Conservation (phyloP, 2,888 invertebrate genomes). For the Augochlorella aurata region DNA sequence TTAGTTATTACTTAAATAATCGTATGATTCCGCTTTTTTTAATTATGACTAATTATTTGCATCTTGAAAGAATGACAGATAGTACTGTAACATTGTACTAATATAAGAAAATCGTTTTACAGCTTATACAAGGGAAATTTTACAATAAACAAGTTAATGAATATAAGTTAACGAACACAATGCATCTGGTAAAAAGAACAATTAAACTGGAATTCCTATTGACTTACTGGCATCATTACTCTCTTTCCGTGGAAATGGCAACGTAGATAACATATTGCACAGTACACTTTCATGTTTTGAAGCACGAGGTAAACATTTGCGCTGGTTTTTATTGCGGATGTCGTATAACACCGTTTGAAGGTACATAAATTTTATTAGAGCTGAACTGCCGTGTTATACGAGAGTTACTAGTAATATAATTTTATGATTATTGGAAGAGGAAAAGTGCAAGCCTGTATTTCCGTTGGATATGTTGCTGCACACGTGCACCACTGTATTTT, state of each 20-base stretch:
- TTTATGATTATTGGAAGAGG: neutral
- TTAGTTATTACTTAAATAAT: too few relatives aligned
- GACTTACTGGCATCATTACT: too few relatives aligned
- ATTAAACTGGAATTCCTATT: too few relatives aligned
- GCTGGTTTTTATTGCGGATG: neutral
- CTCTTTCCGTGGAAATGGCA: neutral
- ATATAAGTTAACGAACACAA: too few relatives aligned
- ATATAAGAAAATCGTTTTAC: too few relatives aligned
- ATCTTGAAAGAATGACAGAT: too few relatives aligned
- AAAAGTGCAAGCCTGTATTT: neutral
- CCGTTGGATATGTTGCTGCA: neutral
- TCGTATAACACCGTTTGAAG: neutral
- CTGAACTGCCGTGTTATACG: neutral
- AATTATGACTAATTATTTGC: too few relatives aligned
- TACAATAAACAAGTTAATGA: too few relatives aligned
- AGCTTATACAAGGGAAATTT: too few relatives aligned
- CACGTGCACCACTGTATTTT: conserved; percentile 3
- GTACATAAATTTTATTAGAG: neutral
- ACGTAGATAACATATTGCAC: neutral
- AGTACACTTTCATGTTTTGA: neutral
- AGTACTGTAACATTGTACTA: too few relatives aligned
- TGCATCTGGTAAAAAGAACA: too few relatives aligned
- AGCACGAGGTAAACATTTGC: neutral
- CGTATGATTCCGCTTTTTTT: too few relatives aligned
- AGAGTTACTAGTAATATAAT: neutral